Evolutionary conservation across 30 jellyfish, hydroid and myxozoan genomes (phyloP).

Genomic region (Aurelia aurita complex sp. Pacific): DNA sequence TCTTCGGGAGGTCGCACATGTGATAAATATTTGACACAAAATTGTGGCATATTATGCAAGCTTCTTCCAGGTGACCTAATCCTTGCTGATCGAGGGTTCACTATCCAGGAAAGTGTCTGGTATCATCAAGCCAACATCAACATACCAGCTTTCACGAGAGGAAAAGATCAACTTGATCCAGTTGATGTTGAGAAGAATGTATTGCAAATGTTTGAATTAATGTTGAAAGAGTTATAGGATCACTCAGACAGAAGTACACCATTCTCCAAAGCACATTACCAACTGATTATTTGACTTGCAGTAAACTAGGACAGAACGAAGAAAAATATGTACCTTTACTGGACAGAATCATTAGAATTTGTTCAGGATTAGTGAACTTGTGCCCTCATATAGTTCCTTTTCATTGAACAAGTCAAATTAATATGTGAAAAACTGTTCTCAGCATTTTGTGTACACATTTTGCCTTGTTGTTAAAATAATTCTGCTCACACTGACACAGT

Average conservation of each 20-base stretch:
- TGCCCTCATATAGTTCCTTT: conserved; percentile 8
- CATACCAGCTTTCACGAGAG: conserved; percentile 52
- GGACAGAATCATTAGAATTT: conserved; percentile 15
- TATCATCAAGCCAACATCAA: conserved; percentile 26
- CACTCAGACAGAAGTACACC: conserved; percentile 18
- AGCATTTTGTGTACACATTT: not conserved
- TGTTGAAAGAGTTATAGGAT: conserved; percentile 31
- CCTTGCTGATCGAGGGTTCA: conserved; percentile 50
- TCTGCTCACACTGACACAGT: too few species aligned
- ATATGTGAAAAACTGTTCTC: not conserved
- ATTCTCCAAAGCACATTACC: conserved; percentile 22
- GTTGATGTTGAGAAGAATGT: conserved; percentile 24
- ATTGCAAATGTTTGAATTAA: conserved; percentile 39
- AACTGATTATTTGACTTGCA: conserved; percentile 1
- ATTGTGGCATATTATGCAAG: conserved; percentile 32
- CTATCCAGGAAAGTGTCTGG: conserved; percentile 38
- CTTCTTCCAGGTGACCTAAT: conserved; percentile 36
- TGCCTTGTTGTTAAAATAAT: too few species aligned
- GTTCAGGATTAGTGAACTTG: conserved; percentile 30
- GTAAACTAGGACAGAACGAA: not conserved
- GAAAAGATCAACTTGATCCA: conserved; percentile 53
- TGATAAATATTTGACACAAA: conserved; percentile 31
- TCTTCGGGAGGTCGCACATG: conserved; percentile 50
- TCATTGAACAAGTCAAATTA: conserved; percentile 2
- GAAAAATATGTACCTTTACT: conserved; percentile 12